Percentiles rank a stretch among this genome's conserved stretches.
phyloP scores from a whole-genome alignment of 2,113 vertebrate genomes.

The Equus przewalskii region DNA sequence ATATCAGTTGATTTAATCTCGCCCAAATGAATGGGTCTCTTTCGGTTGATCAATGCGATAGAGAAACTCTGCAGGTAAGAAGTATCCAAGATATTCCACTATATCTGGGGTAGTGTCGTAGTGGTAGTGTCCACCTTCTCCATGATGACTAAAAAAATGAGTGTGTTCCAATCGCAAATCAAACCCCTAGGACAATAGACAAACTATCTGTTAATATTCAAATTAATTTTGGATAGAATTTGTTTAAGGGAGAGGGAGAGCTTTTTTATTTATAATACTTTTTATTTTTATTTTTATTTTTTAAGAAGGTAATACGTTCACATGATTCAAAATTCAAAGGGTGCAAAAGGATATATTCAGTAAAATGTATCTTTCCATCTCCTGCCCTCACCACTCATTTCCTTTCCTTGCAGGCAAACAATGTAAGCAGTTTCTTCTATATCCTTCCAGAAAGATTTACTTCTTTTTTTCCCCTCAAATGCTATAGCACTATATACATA shows the following conservation, averaged over 20 bases:
- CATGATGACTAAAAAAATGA: conserved; percentile 96
- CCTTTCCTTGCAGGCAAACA: background rate
- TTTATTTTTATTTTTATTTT: background rate
- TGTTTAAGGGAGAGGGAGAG: background rate
- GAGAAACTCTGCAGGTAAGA: conserved; percentile 94
- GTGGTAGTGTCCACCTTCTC: conserved; percentile 98
- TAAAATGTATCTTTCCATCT: background rate
- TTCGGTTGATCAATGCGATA: conserved; percentile 95
- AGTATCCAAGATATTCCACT: conserved; percentile 95
- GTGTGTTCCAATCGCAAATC: conserved; percentile 97
- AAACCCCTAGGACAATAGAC: conserved; percentile 90
- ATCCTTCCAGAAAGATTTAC: background rate
- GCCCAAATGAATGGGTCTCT: conserved; percentile 91
- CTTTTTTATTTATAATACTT: conserved; percentile 10
- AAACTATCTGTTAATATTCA: conserved; percentile 30
- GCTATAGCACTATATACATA: background rate
- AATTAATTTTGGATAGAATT: background rate
- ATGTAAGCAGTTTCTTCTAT: background rate
- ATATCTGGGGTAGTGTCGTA: conserved; percentile 95
- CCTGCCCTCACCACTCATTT: background rate
- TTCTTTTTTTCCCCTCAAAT: background rate
- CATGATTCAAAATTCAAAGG: conserved; percentile 28
- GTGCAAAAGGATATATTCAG: background rate
- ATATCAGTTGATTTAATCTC: conserved; percentile 87
- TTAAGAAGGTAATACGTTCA: background rate